These are phyloP conservation scores for Calyptomena viridis DNA, from an alignment of 2,113 vertebrate genomes.

Conservation along the genomic window DNA sequence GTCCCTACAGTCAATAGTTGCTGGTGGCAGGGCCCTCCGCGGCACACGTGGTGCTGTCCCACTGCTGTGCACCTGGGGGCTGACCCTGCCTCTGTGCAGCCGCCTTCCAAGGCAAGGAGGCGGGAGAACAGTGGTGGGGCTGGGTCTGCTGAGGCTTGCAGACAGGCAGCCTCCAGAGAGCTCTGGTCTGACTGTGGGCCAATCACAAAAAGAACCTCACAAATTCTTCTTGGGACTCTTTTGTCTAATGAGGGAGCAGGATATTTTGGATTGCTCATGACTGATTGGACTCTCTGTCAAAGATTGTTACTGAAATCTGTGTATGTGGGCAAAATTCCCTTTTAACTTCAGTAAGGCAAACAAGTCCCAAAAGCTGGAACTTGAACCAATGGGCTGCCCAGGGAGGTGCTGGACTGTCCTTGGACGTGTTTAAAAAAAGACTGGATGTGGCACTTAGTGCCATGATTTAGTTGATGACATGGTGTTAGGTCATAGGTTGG, in stretches of 20 bases:
- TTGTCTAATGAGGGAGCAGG: not conserved
- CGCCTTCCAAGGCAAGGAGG: not conserved
- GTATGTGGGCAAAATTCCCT: not conserved
- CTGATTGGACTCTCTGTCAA: not conserved
- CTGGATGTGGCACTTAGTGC: too few species aligned
- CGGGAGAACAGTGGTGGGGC: not conserved
- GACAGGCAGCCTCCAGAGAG: fast-evolving
- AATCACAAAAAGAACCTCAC: not conserved
- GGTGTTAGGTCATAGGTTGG: too few species aligned
- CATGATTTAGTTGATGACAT: too few species aligned
- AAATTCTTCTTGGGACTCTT: not conserved
- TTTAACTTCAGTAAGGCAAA: not conserved
- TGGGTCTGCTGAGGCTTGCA: not conserved
- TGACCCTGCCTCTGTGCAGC: not conserved
- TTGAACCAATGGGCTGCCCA: not conserved
- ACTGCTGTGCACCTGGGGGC: too few species aligned
- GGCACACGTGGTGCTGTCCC: not conserved
- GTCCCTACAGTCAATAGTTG: not conserved
- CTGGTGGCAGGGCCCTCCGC: not conserved
- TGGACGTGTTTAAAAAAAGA: too few species aligned
- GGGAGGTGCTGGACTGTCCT: too few species aligned
- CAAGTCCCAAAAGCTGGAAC: not conserved
- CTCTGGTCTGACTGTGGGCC: too few species aligned
- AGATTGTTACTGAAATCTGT: not conserved
- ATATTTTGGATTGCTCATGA: not conserved